phyloP scores from a whole-genome alignment of 2,113 vertebrate genomes.

The Labrus mixtus region DNA sequence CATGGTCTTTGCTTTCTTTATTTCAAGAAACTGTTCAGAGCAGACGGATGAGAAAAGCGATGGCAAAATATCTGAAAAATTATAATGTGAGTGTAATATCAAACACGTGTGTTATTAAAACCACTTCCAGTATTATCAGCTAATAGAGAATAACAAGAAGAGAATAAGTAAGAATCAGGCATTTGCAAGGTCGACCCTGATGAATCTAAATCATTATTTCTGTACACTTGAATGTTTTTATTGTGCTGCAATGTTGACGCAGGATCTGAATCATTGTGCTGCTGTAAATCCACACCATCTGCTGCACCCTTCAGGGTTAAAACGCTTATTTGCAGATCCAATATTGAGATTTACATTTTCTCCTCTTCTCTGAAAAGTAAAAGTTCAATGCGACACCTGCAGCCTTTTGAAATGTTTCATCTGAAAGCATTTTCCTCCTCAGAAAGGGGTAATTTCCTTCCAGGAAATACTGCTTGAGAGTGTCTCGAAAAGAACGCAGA shows the following conservation, averaged over 20 bases:
- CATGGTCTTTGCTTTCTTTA: too few relatives aligned
- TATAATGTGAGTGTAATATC: too few relatives aligned
- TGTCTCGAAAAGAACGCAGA: slow-evolving; percentile 20
- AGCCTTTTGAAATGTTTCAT: slow-evolving; percentile 47
- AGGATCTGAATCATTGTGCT: slow-evolving; percentile 13
- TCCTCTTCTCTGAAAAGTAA: slow-evolving; percentile 22
- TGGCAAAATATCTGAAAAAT: too few relatives aligned
- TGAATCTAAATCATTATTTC: slow-evolving; percentile 39
- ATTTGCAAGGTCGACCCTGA: slow-evolving; percentile 18
- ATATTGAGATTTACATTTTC: slow-evolving; percentile 13
- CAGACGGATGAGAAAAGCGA: too few relatives aligned
- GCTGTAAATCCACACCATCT: background rate
- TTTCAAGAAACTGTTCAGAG: too few relatives aligned
- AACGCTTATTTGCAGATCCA: slow-evolving; percentile 3
- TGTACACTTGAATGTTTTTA: background rate
- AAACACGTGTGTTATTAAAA: background rate
- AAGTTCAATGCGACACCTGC: slow-evolving; percentile 40
- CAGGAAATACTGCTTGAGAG: slow-evolving; percentile 44
- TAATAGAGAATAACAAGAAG: background rate
- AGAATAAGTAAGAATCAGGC: background rate
- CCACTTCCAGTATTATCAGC: too few relatives aligned
- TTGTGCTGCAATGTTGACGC: background rate
- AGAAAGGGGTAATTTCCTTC: slow-evolving; percentile 50
- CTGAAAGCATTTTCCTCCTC: slow-evolving; percentile 11
- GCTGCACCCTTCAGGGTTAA: slow-evolving; percentile 29